These are phyloP conservation scores for Loripinus fragilis DNA, from an alignment of 2,888 invertebrate genomes.

Conservation along the genomic window DNA sequence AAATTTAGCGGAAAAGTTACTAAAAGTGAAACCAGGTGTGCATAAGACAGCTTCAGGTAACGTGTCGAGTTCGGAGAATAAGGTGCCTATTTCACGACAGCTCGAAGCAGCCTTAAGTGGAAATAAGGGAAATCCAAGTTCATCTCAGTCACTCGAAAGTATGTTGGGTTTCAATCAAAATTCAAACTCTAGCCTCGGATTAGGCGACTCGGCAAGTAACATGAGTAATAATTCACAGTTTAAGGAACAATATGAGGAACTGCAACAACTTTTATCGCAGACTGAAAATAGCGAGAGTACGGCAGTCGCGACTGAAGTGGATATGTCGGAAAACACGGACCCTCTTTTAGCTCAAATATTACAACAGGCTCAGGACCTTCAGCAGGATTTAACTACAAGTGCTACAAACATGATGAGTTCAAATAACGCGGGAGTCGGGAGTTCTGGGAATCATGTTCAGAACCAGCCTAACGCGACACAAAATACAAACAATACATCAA, in stretches of 20 bases:
- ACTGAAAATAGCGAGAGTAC: conserved; percentile 32
- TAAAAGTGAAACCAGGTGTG: conserved; percentile 63
- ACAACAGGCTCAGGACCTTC: conserved; percentile 92
- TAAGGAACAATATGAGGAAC: conserved; percentile 58
- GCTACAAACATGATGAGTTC: conserved; percentile 29
- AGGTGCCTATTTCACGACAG: conserved; percentile 34
- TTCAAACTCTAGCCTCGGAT: conserved; percentile 47
- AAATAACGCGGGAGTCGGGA: not conserved
- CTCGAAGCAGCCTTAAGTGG: conserved; percentile 47
- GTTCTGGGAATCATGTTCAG: not conserved
- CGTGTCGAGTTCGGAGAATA: conserved; percentile 28
- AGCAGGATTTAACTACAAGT: conserved; percentile 69
- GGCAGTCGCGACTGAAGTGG: conserved; percentile 59
- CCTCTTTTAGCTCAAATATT: conserved; percentile 91
- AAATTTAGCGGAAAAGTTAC: conserved; percentile 66
- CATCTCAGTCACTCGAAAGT: conserved; percentile 23
- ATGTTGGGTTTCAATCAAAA: conserved; percentile 37
- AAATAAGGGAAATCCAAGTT: conserved; percentile 23
- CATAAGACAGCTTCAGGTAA: conserved; percentile 27
- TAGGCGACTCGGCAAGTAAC: conserved; percentile 27
- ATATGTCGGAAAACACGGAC: conserved; percentile 70
- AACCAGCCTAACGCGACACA: not conserved
- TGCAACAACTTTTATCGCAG: conserved; percentile 63
- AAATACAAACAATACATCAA: conserved; percentile 19
- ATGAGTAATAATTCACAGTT: conserved; percentile 51